phyloP scores from a whole-genome alignment of 2,113 vertebrate species.

The Vanacampus margaritifer region DNA sequence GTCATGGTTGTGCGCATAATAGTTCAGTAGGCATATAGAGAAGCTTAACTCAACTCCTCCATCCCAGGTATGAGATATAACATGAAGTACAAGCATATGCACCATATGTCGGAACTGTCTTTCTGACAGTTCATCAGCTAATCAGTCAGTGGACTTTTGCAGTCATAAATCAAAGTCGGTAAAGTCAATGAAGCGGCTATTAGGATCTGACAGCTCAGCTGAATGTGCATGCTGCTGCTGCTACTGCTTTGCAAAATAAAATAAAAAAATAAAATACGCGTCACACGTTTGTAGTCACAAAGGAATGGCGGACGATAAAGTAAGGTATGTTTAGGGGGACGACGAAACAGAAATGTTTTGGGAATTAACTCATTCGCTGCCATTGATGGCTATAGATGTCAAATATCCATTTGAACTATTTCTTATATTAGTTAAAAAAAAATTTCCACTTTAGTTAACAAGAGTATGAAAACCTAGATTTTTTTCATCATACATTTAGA shows the following conservation, averaged over 20 bases:
- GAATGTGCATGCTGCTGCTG: neutral
- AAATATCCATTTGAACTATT: too few species aligned
- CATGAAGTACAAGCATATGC: neutral
- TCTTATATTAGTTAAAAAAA: too few species aligned
- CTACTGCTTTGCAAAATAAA: neutral
- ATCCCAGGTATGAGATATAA: neutral
- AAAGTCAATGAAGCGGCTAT: slow-evolving; percentile 16
- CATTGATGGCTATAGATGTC: too few species aligned
- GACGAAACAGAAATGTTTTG: too few species aligned
- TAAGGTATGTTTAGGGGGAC: too few species aligned
- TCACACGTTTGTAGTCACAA: too few species aligned
- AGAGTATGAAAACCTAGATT: too few species aligned
- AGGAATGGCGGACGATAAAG: too few species aligned
- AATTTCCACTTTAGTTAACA: too few species aligned
- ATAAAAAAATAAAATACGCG: too few species aligned
- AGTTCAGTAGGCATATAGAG: neutral
- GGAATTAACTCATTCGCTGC: too few species aligned
- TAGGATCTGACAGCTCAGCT: slow-evolving; percentile 7
- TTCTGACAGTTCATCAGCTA: slow-evolving; percentile 14
- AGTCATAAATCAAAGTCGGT: slow-evolving; percentile 23
- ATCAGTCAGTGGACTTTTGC: slow-evolving; percentile 20
- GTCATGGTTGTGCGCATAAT: neutral
- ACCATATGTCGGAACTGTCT: neutral
- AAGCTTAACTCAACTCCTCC: neutral
- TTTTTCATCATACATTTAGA: too few species aligned